Evolutionary conservation across 2,797 vertebrate species (phyloP).

Genomic region (Thamnophis elegans): DNA sequence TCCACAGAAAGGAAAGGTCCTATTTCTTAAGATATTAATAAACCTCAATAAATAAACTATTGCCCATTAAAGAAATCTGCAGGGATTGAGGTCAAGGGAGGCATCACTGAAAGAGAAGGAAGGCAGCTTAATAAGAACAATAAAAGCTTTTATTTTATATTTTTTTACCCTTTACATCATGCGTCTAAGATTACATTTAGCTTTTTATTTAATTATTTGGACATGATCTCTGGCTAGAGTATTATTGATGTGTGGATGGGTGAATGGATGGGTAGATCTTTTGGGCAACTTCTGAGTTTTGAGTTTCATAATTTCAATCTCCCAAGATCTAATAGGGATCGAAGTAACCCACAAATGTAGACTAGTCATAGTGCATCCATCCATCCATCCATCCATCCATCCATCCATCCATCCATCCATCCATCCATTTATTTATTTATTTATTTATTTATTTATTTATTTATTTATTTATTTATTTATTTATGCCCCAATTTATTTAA

Average conservation of each 20-base stretch:
- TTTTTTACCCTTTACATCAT: not conserved
- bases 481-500: no score
- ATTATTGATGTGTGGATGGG: not conserved
- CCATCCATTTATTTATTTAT: no score
- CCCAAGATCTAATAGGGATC: not conserved
- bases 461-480: no score
- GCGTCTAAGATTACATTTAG: not conserved
- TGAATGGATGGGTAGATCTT: not conserved
- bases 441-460: no score
- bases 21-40: constrained; percentile 28
- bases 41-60: constrained; percentile 40
- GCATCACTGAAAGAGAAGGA: not conserved
- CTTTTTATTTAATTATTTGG: not conserved
- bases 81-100: not conserved
- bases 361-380: no score
- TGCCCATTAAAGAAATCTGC: constrained; percentile 18
- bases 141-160: not conserved
- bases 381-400: no score
- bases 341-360: not conserved
- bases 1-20: constrained; percentile 10
- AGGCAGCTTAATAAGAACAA: not conserved
- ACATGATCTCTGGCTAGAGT: not conserved
- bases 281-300: not conserved
- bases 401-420: no score
- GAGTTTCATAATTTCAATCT: not conserved